Evolutionary conservation across 2,797 vertebrate genomes (phyloP), one percentile per base, ranked within the genome.

Genomic region (Sebastes reedi): DNA sequence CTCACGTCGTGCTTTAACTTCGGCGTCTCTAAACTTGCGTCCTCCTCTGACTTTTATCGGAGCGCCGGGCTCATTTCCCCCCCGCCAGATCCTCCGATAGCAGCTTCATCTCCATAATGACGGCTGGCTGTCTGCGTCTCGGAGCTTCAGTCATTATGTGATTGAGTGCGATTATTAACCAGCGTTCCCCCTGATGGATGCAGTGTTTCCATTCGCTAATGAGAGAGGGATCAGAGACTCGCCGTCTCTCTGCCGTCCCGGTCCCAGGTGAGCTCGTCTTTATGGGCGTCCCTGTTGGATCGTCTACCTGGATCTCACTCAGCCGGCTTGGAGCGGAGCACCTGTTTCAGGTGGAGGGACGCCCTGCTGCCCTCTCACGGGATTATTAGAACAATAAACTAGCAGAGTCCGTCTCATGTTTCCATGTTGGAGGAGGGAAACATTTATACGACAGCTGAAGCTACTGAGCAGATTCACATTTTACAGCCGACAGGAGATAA

Each of bases 161-260:
- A 94, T 92, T 88, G 94, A 94, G 93, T 91, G 89, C 20, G 89
- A 92, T 94, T 92, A 95, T 95, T 93, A 94, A 81, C n/a, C 81
- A 58, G 30, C 85, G 30, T 46, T 87, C 79, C 89, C 89, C 91
- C 82, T 91, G 93, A 94, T 92, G 91, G 93, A 93, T 81, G 92
- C 83, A 86, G 87, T 92, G 93, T 95, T 94, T 95, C 92, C 93
- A 94, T 89, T 90, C 79, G 54, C 89, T 95, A 95, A 96, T 95
- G 94, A 95, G 90, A 72, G 89, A 75, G 78, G 90, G 91, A 93
- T 87, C 89, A 92, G 86, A 72, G 71, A 72, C 67, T 85, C 80
- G 84, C 77, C 62, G n/a, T 79, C 76, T 24, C 62, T 62, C 65
- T 54, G 4, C 61, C 83, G 75, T 80, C 72, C 80, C 68, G 5